Evolutionary conservation across 53 echinoderm and acorn worm genomes (phyloP).

Genomic region (Echinarachnius parma): DNA sequence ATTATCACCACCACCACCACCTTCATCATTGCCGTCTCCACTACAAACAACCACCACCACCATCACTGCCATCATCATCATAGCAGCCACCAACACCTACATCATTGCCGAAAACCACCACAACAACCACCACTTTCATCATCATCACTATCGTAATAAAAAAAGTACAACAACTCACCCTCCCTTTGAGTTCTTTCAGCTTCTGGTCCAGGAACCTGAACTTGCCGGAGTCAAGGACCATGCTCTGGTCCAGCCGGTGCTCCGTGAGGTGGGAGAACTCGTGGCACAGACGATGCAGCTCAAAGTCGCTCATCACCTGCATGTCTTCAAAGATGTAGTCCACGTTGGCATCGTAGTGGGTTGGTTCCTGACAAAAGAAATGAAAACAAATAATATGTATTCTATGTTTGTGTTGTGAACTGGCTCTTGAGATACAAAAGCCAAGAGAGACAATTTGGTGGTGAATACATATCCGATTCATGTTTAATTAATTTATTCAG

Average conservation of each 20-base stretch:
- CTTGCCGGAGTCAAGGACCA: slow-evolving; percentile 75
- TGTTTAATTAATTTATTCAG: too few species aligned
- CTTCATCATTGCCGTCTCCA: too few species aligned
- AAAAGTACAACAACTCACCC: too few species aligned
- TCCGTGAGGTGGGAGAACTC: slow-evolving; percentile 51
- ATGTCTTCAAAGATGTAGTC: slow-evolving; percentile 91
- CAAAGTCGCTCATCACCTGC: slow-evolving; percentile 92
- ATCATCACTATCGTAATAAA: too few species aligned
- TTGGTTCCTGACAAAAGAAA: slow-evolving; percentile 68
- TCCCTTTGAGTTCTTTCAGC: slow-evolving; percentile 70
- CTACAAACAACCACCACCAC: too few species aligned
- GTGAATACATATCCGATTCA: neutral
- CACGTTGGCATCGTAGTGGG: slow-evolving; percentile 83
- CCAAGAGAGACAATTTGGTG: neutral
- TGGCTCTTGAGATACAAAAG: neutral
- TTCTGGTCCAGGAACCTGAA: slow-evolving; percentile 70
- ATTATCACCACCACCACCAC: too few species aligned
- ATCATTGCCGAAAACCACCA: too few species aligned
- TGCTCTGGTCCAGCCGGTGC: slow-evolving; percentile 56
- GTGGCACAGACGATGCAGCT: slow-evolving; percentile 76
- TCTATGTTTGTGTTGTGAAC: too few species aligned
- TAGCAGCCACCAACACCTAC: too few species aligned
- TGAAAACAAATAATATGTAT: too few species aligned
- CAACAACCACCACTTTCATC: too few species aligned
- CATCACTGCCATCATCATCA: too few species aligned